A percentile compares a stretch with the other conserved stretches of the same genome.
Conservation (phyloP, 2,888 invertebrate species). For the Tiliacea citrago region DNA sequence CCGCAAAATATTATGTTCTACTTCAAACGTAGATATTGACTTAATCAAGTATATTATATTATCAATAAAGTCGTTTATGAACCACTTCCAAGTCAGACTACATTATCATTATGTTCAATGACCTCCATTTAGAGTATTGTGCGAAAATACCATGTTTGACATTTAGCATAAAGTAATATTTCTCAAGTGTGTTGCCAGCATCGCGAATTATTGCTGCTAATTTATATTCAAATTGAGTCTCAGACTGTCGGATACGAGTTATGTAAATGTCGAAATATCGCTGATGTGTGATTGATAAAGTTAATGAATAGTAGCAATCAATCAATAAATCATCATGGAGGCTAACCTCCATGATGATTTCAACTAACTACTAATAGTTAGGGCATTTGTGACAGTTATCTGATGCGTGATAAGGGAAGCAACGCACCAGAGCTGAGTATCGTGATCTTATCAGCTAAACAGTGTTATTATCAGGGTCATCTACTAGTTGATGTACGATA, state of each 20-base stretch:
- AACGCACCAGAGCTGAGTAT: not conserved
- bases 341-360: too few relatives aligned
- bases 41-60: slow-evolving; percentile 9
- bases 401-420: slow-evolving; percentile 37
- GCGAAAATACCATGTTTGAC: slow-evolving; percentile 29
- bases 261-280: slow-evolving; percentile 56
- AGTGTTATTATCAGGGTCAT: slow-evolving; percentile 24
- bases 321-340: slow-evolving; percentile 50
- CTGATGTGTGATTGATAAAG: slow-evolving; percentile 53
- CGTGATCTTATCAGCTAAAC: slow-evolving; percentile 17
- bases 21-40: not conserved
- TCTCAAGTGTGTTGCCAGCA: slow-evolving; percentile 40
- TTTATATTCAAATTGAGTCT: slow-evolving; percentile 57
- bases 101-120: slow-evolving; percentile 19
- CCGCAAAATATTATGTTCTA: slow-evolving; percentile 2
- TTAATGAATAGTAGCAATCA: slow-evolving; percentile 46
- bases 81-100: slow-evolving; percentile 25
- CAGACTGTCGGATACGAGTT: slow-evolving; percentile 36
- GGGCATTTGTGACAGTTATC: slow-evolving; percentile 29
- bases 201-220: slow-evolving; percentile 46
- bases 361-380: too few relatives aligned
- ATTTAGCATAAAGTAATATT: slow-evolving; percentile 31
- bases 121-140: slow-evolving; percentile 27
- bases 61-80: slow-evolving; percentile 32
- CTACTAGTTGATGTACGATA: slow-evolving; percentile 16